Conservation (phyloP, 2,888 invertebrate species). For the Drosophila meridionalis region DNA sequence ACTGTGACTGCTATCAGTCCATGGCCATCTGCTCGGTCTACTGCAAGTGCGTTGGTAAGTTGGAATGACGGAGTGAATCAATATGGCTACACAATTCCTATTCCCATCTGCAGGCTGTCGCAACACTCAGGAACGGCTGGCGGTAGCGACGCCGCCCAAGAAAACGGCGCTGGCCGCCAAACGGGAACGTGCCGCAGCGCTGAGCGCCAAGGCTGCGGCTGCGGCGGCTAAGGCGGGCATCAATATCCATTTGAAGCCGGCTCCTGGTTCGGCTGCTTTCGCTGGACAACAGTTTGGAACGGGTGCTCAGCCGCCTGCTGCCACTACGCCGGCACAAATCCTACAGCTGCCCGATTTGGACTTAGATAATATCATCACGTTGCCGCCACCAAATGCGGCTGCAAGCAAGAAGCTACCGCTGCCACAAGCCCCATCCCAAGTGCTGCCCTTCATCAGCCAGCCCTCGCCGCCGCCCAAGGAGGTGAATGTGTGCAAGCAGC, state of each 20-base stretch:
- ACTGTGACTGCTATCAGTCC: conserved; percentile 73
- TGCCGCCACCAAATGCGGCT: conserved; percentile 31
- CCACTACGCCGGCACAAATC: conserved; percentile 3
- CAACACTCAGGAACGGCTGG: conserved; percentile 56
- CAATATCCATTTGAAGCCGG: conserved; percentile 32
- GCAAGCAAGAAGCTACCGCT: conserved; percentile 8
- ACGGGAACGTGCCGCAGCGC: conserved; percentile 50
- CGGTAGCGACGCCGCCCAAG: conserved; percentile 19
- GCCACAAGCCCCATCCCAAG: not conserved
- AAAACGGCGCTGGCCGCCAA: conserved; percentile 40
- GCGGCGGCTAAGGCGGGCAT: conserved; percentile 56
- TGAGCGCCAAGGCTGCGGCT: conserved; percentile 63
- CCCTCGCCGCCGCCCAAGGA: conserved; percentile 14
- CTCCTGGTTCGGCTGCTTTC: conserved; percentile 17
- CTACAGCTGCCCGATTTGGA: conserved; percentile 34
- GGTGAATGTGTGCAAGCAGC: conserved; percentile 40
- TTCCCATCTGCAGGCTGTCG: conserved; percentile 49
- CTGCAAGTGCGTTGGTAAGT: conserved; percentile 69
- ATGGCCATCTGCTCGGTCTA: conserved; percentile 57
- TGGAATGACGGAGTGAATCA: not conserved
- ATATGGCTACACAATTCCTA: not conserved
- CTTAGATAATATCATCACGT: conserved; percentile 26
- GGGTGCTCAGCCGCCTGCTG: not conserved
- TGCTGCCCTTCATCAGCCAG: not conserved
- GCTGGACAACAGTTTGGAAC: conserved; percentile 3